These are phyloP conservation scores for Hybognathus amarus DNA, from an alignment of 2,797 vertebrate genomes.

Conservation along the genomic window DNA sequence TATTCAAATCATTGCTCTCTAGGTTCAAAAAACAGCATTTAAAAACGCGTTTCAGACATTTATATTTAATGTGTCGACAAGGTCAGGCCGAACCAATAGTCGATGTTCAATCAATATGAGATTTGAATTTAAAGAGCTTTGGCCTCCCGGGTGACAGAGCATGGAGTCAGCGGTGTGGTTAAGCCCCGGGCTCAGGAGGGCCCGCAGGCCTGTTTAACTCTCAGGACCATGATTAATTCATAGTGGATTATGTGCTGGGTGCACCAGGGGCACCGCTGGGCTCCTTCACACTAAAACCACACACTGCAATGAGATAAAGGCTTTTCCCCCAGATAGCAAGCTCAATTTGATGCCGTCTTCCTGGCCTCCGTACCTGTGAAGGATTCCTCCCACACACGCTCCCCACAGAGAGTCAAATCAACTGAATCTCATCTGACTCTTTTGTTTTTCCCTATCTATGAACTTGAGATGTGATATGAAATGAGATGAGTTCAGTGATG, in stretches of 20 bases:
- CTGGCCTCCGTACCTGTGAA: slow-evolving; percentile 58
- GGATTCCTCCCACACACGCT: slow-evolving; percentile 32
- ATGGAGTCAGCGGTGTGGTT: slow-evolving; percentile 70
- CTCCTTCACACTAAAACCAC: slow-evolving; percentile 69
- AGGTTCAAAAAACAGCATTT: slow-evolving; percentile 72
- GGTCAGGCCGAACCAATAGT: slow-evolving; percentile 80
- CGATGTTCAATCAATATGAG: slow-evolving; percentile 81
- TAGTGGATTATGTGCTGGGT: slow-evolving; percentile 81
- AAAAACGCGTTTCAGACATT: slow-evolving; percentile 70
- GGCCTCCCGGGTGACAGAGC: slow-evolving; percentile 68
- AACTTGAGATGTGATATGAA: slow-evolving; percentile 35
- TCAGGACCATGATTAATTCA: slow-evolving; percentile 84
- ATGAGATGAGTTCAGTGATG: slow-evolving; percentile 19
- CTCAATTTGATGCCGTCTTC: slow-evolving; percentile 64
- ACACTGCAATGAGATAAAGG: slow-evolving; percentile 73
- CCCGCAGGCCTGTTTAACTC: slow-evolving; percentile 80
- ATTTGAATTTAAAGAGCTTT: slow-evolving; percentile 82
- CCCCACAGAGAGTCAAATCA: slow-evolving; percentile 53
- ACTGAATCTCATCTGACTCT: slow-evolving; percentile 54
- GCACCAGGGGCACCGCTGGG: slow-evolving; percentile 66
- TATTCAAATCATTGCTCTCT: slow-evolving; percentile 69
- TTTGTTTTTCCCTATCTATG: slow-evolving; percentile 41
- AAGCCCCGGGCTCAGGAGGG: slow-evolving; percentile 74
- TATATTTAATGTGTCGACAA: slow-evolving; percentile 75
- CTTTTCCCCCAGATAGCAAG: slow-evolving; percentile 66